Evolutionary conservation across 1,140 invertebrate genomes (phyloP).

Genomic region (Cecropterus lyciades): DNA sequence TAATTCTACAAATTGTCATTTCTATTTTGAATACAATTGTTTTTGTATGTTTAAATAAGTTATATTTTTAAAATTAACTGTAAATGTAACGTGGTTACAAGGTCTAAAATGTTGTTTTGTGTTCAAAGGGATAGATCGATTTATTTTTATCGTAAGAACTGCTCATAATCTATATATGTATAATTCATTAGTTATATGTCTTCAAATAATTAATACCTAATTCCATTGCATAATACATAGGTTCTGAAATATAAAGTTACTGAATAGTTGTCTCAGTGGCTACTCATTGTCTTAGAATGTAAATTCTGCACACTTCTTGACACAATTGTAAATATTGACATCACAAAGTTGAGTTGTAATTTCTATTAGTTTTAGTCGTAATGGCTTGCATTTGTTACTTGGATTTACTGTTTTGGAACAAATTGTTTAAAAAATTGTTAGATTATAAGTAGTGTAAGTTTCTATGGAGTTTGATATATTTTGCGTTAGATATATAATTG

Average conservation of each 20-base stretch:
- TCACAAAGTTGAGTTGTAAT: conserved; percentile 65
- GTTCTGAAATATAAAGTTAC: conserved; percentile 1
- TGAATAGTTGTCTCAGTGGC: conserved; percentile 8
- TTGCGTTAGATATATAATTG: neutral
- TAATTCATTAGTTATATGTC: conserved; percentile 25
- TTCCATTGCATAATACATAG: conserved; percentile 27
- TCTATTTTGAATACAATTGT: conserved; percentile 17
- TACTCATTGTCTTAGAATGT: conserved; percentile 32
- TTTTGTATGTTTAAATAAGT: conserved; percentile 17
- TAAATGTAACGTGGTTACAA: conserved; percentile 29
- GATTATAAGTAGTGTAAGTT: conserved; percentile 58
- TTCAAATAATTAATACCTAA: conserved; percentile 6
- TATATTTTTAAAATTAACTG: conserved; percentile 8
- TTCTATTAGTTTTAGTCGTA: conserved; percentile 46
- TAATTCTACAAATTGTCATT: conserved; percentile 18
- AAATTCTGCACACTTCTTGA: conserved; percentile 47
- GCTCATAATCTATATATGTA: conserved; percentile 13
- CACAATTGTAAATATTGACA: conserved; percentile 74
- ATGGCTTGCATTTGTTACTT: conserved; percentile 59
- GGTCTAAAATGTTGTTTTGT: conserved; percentile 26
- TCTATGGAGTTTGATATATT: conserved; percentile 45
- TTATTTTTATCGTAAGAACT: conserved; percentile 28
- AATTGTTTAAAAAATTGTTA: conserved; percentile 58
- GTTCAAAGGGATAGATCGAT: conserved; percentile 16
- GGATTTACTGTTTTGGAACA: conserved; percentile 69